Base-by-base conservation (phyloP, 2,113 vertebrate genomes). In the Cyprinodon brontotheroides region DNA sequence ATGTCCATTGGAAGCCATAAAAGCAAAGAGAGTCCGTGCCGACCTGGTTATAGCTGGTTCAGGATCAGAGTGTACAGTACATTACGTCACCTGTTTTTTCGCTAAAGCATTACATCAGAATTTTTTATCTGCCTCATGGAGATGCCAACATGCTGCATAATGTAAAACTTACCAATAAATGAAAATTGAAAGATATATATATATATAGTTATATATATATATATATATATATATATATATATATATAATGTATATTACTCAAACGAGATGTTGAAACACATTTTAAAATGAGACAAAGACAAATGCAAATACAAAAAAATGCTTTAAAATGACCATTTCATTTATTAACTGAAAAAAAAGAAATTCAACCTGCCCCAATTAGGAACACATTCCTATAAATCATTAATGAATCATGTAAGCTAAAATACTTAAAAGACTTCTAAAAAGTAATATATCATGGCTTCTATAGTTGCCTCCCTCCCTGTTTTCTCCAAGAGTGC, bases 51-150 rank as follows among this genome's bases (percentile, higher is more conserved):
- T 17, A 50, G 68, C 72, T 66, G 77, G 73, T 36, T 76, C 71
- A 83, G 80, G 81, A 85, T 83, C 88, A 89, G 90, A 86, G 79
- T 86, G 78, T 60, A 80, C 87, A 92, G 78, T 60, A 80, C 87
- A 92, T 93, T 83, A 93, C 91, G 90, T 93, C 92, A 93, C 79
- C 86, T 92, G 86, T 92, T 93, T 90, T 29, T 90, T 75, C 86
- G 70, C 22, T 57, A 50, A 80, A 65, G 22, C 89, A 92, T 93
- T 90, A 92, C 92, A 90, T 92, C 92, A 93, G 75, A 78, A 69
- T 90, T 88, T 89, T 82, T 86, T 65, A 78, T 86, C 79, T 80
- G 38, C 63, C 76, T 73, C 74, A 71, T 17, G 77, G 59, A 71
- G 75, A 70, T 82, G 74, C 69, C 77, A 75, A 82, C 72, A 22